Conservation (phyloP, 1,140 invertebrate genomes). For the Mycetomoellerius zeteki region DNA sequence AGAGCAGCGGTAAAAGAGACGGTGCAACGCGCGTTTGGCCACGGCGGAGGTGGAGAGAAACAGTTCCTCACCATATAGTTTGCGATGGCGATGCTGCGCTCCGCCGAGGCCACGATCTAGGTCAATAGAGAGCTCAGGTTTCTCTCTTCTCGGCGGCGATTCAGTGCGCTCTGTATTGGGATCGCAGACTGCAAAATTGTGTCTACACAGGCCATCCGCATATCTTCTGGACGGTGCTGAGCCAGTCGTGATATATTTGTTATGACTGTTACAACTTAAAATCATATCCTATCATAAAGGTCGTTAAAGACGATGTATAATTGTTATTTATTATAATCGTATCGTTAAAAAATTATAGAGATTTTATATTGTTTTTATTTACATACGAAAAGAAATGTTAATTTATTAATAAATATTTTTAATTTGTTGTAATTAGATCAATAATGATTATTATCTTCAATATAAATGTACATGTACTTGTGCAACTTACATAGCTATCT, state of each 20-base stretch:
- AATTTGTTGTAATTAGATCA: not conserved
- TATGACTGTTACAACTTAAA: not conserved
- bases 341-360: not conserved
- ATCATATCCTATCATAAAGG: not conserved
- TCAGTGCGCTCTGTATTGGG: constrained; percentile 29
- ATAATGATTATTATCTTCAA: constrained; percentile 5
- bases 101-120: constrained; percentile 74
- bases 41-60: constrained; percentile 13
- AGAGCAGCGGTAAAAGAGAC: constrained; percentile 42
- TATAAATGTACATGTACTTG: not conserved
- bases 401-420: not conserved
- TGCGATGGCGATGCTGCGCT: constrained; percentile 43
- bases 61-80: constrained; percentile 34
- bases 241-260: not conserved
- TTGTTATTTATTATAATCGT: not conserved
- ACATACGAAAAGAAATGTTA: not conserved
- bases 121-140: constrained; percentile 72
- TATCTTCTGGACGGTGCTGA: not conserved
- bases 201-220: not conserved
- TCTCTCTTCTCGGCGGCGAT: constrained; percentile 60
- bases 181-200: constrained; percentile 18
- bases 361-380: not conserved
- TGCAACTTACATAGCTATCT: no score
- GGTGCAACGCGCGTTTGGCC: not conserved
- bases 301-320: not conserved